phyloP scores from a whole-genome alignment of 2,888 invertebrate species.

The Chironomus riparius region DNA sequence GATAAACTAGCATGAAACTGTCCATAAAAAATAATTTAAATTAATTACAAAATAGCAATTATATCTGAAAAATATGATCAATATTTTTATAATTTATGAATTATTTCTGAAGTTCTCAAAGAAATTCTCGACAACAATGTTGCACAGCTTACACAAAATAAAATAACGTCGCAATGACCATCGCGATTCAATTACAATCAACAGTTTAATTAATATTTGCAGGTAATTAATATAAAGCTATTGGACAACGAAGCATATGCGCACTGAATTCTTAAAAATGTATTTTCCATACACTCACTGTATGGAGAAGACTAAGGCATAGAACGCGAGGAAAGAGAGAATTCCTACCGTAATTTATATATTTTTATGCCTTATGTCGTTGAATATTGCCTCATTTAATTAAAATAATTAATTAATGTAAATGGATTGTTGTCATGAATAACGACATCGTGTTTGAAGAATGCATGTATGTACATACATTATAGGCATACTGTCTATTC shows the following conservation, averaged over 20 bases:
- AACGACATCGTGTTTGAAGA: neutral
- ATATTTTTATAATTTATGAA: too few relatives aligned
- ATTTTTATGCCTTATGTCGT: neutral
- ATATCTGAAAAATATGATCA: too few relatives aligned
- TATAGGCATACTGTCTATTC: neutral
- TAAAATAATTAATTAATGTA: constrained; percentile 14
- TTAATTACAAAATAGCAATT: too few relatives aligned
- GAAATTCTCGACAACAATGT: neutral
- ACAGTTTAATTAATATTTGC: constrained; percentile 3
- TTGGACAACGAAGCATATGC: neutral
- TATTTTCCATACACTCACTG: neutral
- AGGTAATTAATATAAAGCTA: neutral
- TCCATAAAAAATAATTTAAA: too few relatives aligned
- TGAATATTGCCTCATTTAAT: neutral
- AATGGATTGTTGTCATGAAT: constrained; percentile 10
- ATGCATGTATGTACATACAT: neutral
- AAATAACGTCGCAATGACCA: neutral
- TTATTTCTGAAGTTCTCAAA: too few relatives aligned
- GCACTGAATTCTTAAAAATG: neutral
- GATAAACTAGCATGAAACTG: too few relatives aligned
- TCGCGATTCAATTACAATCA: neutral
- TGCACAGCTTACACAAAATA: neutral
- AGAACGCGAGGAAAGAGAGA: neutral
- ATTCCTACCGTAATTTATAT: neutral
- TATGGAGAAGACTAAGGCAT: neutral